phyloP scores from a whole-genome alignment of 64 coral and sea anemone genomes.

The Dendronephthya gigantea region DNA sequence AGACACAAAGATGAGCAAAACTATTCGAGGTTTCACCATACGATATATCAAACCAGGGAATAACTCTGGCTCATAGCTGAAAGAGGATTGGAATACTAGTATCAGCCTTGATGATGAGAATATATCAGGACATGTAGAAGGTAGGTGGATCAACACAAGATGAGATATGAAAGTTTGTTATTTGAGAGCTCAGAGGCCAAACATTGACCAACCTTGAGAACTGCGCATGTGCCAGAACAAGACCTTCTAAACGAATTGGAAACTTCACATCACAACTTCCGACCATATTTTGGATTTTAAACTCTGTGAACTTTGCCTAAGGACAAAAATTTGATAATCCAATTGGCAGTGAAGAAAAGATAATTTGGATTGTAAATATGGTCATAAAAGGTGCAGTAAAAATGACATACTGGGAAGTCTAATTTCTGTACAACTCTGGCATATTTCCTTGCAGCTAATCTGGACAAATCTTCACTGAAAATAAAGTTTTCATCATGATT shows the following conservation, averaged over 20 bases:
- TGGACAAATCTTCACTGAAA: constrained; percentile 84
- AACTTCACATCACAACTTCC: constrained; percentile 99
- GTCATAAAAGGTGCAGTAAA: neutral
- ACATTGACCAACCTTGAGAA: constrained; percentile 62
- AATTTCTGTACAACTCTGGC: constrained; percentile 98
- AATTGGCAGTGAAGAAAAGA: no score
- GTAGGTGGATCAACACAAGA: no score
- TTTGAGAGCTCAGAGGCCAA: neutral
- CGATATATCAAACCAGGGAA: constrained; percentile 95
- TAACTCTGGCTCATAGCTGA: constrained; percentile 89
- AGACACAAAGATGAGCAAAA: constrained; percentile 88
- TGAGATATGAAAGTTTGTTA: neutral
- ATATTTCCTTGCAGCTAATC: constrained; percentile 96
- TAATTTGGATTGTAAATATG: neutral
- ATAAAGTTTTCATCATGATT: no score
- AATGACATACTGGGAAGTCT: constrained; percentile 70
- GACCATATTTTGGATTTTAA: constrained; percentile 99
- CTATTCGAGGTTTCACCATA: constrained; percentile 98
- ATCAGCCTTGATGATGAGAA: neutral
- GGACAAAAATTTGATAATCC: neutral
- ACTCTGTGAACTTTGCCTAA: constrained; percentile 98
- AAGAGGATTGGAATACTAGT: constrained; percentile 3
- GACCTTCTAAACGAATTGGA: constrained; percentile 83
- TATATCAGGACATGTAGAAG: no score
- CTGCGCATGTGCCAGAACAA: constrained; percentile 88